Base-by-base conservation (phyloP, 2,797 vertebrate species). In the Chelonia mydas region DNA sequence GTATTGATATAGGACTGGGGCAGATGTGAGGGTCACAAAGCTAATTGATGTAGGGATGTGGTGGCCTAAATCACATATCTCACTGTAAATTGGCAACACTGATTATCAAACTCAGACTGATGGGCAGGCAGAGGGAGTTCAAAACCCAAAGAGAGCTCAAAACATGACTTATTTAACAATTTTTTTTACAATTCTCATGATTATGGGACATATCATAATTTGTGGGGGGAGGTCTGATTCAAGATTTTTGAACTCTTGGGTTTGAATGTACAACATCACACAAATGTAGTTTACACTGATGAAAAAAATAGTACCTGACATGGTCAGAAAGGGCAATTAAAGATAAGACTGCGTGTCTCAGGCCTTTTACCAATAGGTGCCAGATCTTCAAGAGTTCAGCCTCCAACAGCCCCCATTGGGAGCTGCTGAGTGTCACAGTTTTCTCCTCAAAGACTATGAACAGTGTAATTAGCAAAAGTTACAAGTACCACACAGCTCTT, bases 331-430 rank as follows among this genome's bases (percentile, higher is more conserved):
- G 55, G 6, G 83, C 57, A 72, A 87, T 3, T 47, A 59, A 59
- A 59, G 57, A 59, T 81, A 47, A 51, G 54, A 90, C 74, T 41
- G 33, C 25, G 51, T 28, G 68, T 25, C 21, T 81, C 37, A 85
- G 37, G 81, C 17, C 1, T 1, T 78, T 28, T 28, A 59, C 57
- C 57, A 31, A 11, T 28, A 59, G 57, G 57, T 59, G 28, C 57
- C 57, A 59, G 28, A 13, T 31, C 13, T 31, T 59, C 28, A 59
- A 59, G 57, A 59, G 28, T 59, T 59, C 57, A 59, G 57, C 6
- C 57, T 61, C 28, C 0, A 4, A 13, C 41, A 17, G 45, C 9
- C 80, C 41, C 83, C 0, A 0, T 33, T 59, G 7, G 0, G 0
- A 89, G 49, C 28, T 81, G 37, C n/a, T 0, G 0, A 74, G 45